Evolutionary conservation across 2,113 vertebrate species (phyloP).

Genomic region (Nasalis larvatus): DNA sequence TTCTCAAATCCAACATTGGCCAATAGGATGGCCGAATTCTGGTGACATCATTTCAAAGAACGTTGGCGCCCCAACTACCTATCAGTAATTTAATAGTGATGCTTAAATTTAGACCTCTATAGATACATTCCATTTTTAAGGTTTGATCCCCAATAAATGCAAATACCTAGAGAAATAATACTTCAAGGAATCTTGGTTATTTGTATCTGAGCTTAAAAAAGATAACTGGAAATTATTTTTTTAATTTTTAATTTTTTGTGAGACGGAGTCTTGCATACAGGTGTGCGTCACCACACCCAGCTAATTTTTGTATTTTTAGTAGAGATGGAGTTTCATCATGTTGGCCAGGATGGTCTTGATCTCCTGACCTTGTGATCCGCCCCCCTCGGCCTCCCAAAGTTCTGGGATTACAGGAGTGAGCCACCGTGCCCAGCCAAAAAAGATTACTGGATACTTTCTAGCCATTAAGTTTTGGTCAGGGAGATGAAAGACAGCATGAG

Average conservation of each 20-base stretch:
- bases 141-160: background rate
- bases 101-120: background rate
- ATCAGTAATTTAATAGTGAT: background rate
- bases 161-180: background rate
- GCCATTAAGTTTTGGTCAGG: background rate
- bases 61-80: background rate
- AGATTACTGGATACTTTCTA: background rate
- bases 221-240: background rate
- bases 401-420: too few species aligned
- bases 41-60: background rate
- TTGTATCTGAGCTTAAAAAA: background rate
- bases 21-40: background rate
- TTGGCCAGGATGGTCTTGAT: too few species aligned
- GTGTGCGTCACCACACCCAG: too few species aligned
- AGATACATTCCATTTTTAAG: background rate
- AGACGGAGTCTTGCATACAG: too few species aligned
- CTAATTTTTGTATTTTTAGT: too few species aligned
- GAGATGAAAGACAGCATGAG: background rate
- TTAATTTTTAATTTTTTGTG: too few species aligned
- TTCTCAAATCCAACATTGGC: background rate
- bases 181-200: background rate
- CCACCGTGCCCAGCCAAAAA: background rate
- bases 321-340: too few species aligned
- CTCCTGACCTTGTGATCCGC: too few species aligned
- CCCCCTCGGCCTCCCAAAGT: too few species aligned